A percentile compares a stretch with the other conserved stretches of the same genome.
These are phyloP conservation scores for Acropternis orthonyx DNA, from an alignment of 2,797 vertebrate genomes.

Conservation along the genomic window DNA sequence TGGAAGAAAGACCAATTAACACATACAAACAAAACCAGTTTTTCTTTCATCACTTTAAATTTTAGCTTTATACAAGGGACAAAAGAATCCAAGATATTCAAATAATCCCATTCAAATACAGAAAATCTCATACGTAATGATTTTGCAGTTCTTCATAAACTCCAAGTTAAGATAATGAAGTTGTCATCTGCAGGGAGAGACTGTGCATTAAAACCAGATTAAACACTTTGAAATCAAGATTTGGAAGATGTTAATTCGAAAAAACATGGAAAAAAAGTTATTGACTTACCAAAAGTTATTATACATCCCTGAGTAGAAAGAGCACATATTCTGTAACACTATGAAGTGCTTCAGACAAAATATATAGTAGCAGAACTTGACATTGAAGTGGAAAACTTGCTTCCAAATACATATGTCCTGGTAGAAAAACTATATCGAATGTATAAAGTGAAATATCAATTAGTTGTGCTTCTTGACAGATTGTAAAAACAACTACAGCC, in stretches of 20 bases:
- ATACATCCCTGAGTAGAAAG: neutral
- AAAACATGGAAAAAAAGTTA: neutral
- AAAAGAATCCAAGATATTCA: neutral
- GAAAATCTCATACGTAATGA: neutral
- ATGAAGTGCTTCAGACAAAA: neutral
- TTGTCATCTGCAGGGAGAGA: neutral
- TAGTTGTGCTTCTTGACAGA: conserved; percentile 64
- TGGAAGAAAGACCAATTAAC: neutral
- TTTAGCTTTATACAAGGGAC: neutral
- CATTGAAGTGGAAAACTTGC: neutral
- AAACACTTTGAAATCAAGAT: neutral
- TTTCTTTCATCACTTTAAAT: neutral
- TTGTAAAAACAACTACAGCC: conserved; percentile 48
- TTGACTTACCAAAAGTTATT: neutral
- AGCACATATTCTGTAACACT: neutral
- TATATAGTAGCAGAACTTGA: conserved; percentile 9
- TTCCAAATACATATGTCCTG: conserved; percentile 27
- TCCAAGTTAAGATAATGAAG: neutral
- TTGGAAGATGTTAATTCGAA: neutral
- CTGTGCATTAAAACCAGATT: neutral
- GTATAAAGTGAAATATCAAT: conserved; percentile 56
- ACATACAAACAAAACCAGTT: neutral
- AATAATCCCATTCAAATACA: neutral
- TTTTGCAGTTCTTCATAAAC: neutral
- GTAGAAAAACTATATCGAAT: conserved; percentile 35